phyloP scores from a whole-genome alignment of 2,888 invertebrate genomes.

The Ophion ellenae region DNA sequence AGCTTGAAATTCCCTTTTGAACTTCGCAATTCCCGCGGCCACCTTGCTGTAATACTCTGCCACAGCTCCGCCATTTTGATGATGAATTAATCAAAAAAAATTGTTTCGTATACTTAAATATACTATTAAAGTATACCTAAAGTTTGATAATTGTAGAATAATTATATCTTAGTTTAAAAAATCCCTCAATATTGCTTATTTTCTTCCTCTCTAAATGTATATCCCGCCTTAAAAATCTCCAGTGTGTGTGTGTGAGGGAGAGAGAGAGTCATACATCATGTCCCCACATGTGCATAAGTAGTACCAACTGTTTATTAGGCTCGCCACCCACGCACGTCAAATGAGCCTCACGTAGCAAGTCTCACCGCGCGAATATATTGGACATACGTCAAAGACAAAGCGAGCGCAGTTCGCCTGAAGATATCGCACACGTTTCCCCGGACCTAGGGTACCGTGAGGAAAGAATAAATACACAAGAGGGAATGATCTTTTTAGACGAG shows the following conservation, averaged over 20 bases:
- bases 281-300: constrained; percentile 9
- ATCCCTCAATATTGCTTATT: no score
- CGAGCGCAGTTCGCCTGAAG: constrained; percentile 2
- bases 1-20: no score
- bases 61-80: no score
- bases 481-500: constrained; percentile 16
- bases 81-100: no score
- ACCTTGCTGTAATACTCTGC: no score
- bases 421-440: constrained; percentile 45
- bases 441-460: constrained; percentile 54
- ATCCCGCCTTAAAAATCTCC: not conserved
- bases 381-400: constrained; percentile 41
- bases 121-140: no score
- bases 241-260: not conserved
- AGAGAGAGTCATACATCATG: not conserved
- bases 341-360: constrained; percentile 13
- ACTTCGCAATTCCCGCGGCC: no score
- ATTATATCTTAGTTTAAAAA: no score
- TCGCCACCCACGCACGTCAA: constrained; percentile 23
- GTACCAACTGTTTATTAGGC: constrained; percentile 32
- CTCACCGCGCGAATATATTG: constrained; percentile 28
- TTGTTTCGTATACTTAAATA: no score
- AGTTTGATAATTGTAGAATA: no score
- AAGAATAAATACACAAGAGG: constrained; percentile 5
- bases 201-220: no score